Conservation (phyloP, 1,140 invertebrate species). For the Diachasma alloeum region DNA sequence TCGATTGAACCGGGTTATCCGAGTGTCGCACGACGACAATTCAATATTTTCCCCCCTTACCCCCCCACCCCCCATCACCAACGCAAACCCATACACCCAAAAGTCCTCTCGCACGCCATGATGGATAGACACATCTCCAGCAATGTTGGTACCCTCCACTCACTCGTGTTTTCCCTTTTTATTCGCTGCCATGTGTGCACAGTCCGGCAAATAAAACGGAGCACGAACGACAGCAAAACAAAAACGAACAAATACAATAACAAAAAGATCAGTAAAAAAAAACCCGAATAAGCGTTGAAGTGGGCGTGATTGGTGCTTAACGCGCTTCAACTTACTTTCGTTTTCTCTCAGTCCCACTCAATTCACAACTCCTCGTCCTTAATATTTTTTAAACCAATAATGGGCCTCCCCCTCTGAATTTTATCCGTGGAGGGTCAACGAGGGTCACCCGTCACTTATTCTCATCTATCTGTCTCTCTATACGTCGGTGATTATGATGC, state of each 20-base stretch:
- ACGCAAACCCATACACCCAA: background rate
- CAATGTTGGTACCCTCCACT: background rate
- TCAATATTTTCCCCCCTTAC: slow-evolving; percentile 30
- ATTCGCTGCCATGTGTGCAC: slow-evolving; percentile 33
- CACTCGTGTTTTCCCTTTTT: slow-evolving; percentile 22
- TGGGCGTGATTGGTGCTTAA: slow-evolving; percentile 3
- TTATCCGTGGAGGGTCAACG: slow-evolving; percentile 44
- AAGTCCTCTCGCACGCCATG: slow-evolving; percentile 4
- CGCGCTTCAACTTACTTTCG: slow-evolving; percentile 22
- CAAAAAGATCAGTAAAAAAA: background rate
- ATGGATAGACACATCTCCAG: background rate
- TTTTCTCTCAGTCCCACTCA: slow-evolving; percentile 7
- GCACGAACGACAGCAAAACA: background rate
- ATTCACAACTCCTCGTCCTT: background rate
- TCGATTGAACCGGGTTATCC: slow-evolving; percentile 37
- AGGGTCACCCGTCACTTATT: slow-evolving; percentile 38
- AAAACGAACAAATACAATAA: background rate
- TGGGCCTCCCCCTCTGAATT: slow-evolving; percentile 31
- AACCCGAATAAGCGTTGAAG: background rate
- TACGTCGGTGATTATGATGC: slow-evolving; percentile 2
- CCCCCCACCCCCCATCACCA: background rate
- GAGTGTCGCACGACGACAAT: slow-evolving; percentile 21
- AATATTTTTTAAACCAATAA: background rate
- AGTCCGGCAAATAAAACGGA: slow-evolving; percentile 1
- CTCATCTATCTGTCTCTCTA: slow-evolving; percentile 47